phyloP scores from a whole-genome alignment of 2,888 invertebrate species.

The Euplagia quadripunctaria region DNA sequence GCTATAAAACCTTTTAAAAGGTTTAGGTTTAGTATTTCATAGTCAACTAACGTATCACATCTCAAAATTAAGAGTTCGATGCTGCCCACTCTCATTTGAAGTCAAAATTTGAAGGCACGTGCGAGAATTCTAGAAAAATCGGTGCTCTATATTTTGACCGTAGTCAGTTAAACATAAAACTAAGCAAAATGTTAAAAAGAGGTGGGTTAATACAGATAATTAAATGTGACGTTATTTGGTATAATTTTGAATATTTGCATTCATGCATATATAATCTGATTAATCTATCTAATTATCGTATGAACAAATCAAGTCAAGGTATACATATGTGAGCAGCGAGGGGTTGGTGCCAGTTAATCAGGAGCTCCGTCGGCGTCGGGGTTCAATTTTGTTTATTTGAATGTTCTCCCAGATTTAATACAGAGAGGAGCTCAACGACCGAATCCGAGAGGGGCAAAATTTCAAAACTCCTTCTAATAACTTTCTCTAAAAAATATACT shows the following conservation, averaged over 20 bases:
- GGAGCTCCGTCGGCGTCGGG: slow-evolving; percentile 46
- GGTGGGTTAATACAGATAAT: too few species aligned
- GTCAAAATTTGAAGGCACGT: too few species aligned
- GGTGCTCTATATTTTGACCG: too few species aligned
- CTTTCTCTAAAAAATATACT: slow-evolving; percentile 19
- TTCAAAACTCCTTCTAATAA: slow-evolving; percentile 31
- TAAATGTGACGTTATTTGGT: too few species aligned
- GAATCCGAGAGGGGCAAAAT: slow-evolving; percentile 47
- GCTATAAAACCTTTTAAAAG: too few species aligned
- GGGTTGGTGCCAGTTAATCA: slow-evolving; percentile 61
- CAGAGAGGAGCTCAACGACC: slow-evolving; percentile 58
- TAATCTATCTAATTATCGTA: slow-evolving; percentile 18
- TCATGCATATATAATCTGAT: neutral
- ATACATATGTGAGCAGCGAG: slow-evolving; percentile 29
- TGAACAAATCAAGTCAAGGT: slow-evolving; percentile 27
- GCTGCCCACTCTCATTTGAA: too few species aligned
- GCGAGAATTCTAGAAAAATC: too few species aligned
- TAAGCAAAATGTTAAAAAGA: too few species aligned
- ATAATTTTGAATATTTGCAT: neutral
- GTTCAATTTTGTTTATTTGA: slow-evolving; percentile 68
- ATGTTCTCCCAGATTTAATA: slow-evolving; percentile 62
- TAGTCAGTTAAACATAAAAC: too few species aligned
- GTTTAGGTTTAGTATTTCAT: too few species aligned
- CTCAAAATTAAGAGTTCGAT: too few species aligned
- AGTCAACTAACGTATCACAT: too few species aligned